Conservation (phyloP, 1,140 invertebrate genomes). For the Drosophila sproati region DNA sequence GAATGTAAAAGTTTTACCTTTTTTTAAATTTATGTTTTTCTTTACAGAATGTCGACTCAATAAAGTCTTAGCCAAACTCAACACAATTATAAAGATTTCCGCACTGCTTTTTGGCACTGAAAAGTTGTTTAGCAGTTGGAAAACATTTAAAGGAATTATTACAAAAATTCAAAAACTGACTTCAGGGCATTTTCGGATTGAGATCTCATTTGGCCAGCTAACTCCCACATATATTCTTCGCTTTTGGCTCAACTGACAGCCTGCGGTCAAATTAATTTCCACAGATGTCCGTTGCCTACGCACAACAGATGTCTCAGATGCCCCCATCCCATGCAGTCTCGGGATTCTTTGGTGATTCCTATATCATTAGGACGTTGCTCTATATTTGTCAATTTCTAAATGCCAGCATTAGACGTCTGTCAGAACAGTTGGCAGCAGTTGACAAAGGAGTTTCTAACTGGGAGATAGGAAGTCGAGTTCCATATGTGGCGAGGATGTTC, state of each 20-base stretch:
- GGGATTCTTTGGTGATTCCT: no score
- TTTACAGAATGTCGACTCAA: no score
- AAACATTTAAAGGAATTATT: no score
- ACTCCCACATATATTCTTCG: conserved; percentile 24
- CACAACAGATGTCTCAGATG: not conserved
- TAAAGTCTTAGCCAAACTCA: no score
- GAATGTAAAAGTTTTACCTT: no score
- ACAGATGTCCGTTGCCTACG: conserved; percentile 20
- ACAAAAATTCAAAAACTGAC: no score
- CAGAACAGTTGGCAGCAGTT: conserved; percentile 6
- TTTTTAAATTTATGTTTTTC: no score
- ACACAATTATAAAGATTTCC: no score
- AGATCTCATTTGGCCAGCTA: conserved; percentile 1
- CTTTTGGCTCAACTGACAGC: not conserved
- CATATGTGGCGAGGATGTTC: conserved; percentile 21
- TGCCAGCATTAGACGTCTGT: no score
- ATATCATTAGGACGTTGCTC: conserved; percentile 38
- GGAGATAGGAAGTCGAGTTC: not conserved
- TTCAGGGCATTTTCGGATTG: not conserved
- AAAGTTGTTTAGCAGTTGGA: no score
- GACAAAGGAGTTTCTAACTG: conserved; percentile 17
- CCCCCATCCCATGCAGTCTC: no score
- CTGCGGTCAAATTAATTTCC: conserved; percentile 45
- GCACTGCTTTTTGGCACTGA: no score
- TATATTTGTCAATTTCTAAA: not conserved